Base-by-base conservation (phyloP, 2,797 vertebrate species). In the Darevskia nairensis region DNA sequence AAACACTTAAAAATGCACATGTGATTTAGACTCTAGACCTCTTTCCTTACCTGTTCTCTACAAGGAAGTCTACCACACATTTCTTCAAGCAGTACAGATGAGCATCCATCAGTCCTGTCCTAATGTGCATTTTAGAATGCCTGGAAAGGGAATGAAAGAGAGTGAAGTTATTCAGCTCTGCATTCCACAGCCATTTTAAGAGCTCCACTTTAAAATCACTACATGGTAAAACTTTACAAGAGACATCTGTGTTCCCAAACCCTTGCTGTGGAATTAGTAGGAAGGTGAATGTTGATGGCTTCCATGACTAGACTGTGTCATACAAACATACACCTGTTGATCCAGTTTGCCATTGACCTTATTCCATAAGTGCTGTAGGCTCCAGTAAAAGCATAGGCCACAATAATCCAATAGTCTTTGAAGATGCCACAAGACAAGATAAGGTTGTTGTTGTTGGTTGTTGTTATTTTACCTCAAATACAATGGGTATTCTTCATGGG, bases 1-100 rank as follows among this genome's bases (percentile, higher is more conserved):
- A 64, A 81, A 59, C 13, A 27, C n/a, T 89, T 71, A 15, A 44
- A 85, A 55, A 66, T 25, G 19, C n/a, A 64, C 59, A 46, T 64
- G 11, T 55, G 11, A 80, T 74, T 72, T 66, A 72, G 69, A 39
- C 17, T 23, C 21, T 8, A 61, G 39, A 41, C 19, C 9, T 3
- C 41, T 64, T 87, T 93, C 91, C 96, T 95, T 97, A 98, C 97
- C 93, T 95, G 93, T 97, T 97, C 94, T 96, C 96, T 88, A 96
- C 95, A 83, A 98, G 97, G 94, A 99, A 99, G 94, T 99, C 98
- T 89, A 99, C 96, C 88, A 99, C 98, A 0, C 97, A 98, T 96
- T 98, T 99, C 96, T 98, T 99, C 96, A 99, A 95, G 95, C 99
- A 99, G 96, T 99, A 99, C 86, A 99, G 98, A 94, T 99, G 99